Evolutionary conservation across 64 coral and sea anemone genomes (phyloP).

Genomic region (Montipora efflorescens): DNA sequence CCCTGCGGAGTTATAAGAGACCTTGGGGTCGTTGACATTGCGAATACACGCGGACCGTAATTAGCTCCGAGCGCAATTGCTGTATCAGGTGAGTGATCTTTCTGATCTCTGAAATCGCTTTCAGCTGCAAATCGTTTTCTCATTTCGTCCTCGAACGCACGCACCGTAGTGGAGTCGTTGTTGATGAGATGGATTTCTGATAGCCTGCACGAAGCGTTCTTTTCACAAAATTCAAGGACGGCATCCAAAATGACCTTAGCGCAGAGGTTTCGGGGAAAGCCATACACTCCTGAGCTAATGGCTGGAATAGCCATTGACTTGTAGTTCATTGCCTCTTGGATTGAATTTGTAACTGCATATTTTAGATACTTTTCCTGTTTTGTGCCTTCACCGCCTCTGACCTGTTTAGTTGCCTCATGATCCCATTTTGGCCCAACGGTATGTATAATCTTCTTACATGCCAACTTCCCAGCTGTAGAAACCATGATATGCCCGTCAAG

Average conservation of each 20-base stretch:
- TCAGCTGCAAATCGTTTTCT: slow-evolving; percentile 53
- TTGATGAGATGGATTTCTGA: slow-evolving; percentile 84
- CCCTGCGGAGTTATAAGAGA: slow-evolving; percentile 36
- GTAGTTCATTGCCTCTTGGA: slow-evolving; percentile 45
- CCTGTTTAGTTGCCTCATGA: not conserved
- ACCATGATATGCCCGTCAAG: slow-evolving; percentile 28
- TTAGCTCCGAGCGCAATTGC: not conserved
- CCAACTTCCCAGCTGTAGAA: slow-evolving; percentile 28
- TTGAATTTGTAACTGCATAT: slow-evolving; percentile 13
- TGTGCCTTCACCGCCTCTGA: not conserved
- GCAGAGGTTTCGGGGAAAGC: slow-evolving; percentile 66
- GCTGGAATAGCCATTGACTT: slow-evolving; percentile 77
- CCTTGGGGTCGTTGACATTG: not conserved
- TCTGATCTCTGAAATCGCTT: slow-evolving; percentile 13
- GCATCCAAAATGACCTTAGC: slow-evolving; percentile 61
- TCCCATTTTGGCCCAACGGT: slow-evolving; percentile 71
- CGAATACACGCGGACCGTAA: too few relatives aligned
- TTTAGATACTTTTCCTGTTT: slow-evolving; percentile 15
- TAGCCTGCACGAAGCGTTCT: slow-evolving; percentile 16
- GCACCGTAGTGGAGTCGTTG: slow-evolving; percentile 57
- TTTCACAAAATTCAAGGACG: slow-evolving; percentile 46
- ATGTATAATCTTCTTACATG: slow-evolving; percentile 72
- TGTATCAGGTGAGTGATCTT: not conserved
- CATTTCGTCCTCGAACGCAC: slow-evolving; percentile 71
- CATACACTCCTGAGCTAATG: slow-evolving; percentile 71